Evolutionary conservation across 2,113 vertebrate genomes (phyloP), one percentile per base, ranked within the genome.

Genomic region (Antechinus stuartii): DNA sequence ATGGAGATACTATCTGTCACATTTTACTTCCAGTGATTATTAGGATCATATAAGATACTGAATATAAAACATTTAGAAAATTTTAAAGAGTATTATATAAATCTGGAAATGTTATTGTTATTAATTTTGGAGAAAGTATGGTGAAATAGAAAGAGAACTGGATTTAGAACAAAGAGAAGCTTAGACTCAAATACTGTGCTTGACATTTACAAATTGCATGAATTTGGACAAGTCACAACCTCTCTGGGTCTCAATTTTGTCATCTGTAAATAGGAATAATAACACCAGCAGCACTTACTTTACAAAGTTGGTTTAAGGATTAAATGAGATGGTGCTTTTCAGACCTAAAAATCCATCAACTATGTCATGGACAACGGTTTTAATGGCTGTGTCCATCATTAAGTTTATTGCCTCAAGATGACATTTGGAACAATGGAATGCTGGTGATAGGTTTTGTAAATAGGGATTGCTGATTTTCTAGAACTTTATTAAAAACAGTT

Each of bases 401-500:
- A 89, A 68, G 47, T 92, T 56, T 91, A 90, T 46, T 92, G 46
- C 7, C 35, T 42, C 54, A 92, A 91, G 91, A 47, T 90, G 30
- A 93, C 91, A 92, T 91, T 11, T 90, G 24, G 47, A 90, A 47
- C 24, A 26, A 47, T 90, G 52, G 89, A 92, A 96, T n/a, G 23
- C 7, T 4, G 68, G 23, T 50, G 91, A 89, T 50, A 26, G 91
- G 9, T 76, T 94, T 94, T 95, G 4, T 25, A 46, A 54, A 22
- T 95, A 94, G 95, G n/a, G 42, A 90, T 89, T 84, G 68, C n/a
- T 19, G 1, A 42, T 84, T 84, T n/a, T 84, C 68, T 84, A 42
- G 19, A 84, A 84, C n/a, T 90, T 96, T 92, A 84, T 92, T 55
- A 92, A 94, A 90, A 26, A 92, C 57, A 57, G 47, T 52, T 95